Conservation (phyloP, 2,113 vertebrate species). For the Centrocercus urophasianus region DNA sequence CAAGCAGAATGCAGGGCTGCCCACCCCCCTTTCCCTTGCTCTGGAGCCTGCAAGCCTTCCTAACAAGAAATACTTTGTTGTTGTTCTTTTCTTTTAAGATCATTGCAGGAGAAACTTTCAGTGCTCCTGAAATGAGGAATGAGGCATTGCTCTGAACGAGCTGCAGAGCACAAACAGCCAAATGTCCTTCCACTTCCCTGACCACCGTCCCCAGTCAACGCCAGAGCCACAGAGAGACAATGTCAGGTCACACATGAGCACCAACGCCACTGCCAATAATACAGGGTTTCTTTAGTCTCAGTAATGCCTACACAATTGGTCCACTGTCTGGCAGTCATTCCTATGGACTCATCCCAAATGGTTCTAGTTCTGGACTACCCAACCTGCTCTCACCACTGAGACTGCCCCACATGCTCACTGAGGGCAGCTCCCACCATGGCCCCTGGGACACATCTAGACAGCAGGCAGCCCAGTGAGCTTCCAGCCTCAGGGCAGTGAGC, state of each 20-base stretch:
- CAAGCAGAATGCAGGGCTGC: background rate
- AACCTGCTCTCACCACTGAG: background rate
- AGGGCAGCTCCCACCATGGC: background rate
- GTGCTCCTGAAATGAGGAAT: background rate
- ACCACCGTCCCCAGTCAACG: background rate
- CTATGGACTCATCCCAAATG: background rate
- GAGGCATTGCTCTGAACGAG: background rate
- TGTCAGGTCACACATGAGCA: accelerated
- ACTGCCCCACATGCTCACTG: background rate
- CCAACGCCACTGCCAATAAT: accelerated
- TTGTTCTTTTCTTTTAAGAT: background rate
- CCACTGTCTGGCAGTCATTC: background rate
- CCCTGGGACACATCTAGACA: background rate
- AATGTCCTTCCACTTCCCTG: background rate
- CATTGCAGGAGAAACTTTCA: background rate
- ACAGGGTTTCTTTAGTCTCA: background rate
- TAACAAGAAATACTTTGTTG: background rate
- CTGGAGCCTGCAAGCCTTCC: background rate
- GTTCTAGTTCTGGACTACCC: background rate
- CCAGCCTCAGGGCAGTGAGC: background rate
- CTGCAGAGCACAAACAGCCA: background rate
- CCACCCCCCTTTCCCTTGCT: background rate
- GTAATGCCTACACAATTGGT: background rate
- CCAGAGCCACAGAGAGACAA: background rate
- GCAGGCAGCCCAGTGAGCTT: background rate